Base-by-base conservation (phyloP, 2,113 vertebrate genomes). In the Forbesichthys agassizii region DNA sequence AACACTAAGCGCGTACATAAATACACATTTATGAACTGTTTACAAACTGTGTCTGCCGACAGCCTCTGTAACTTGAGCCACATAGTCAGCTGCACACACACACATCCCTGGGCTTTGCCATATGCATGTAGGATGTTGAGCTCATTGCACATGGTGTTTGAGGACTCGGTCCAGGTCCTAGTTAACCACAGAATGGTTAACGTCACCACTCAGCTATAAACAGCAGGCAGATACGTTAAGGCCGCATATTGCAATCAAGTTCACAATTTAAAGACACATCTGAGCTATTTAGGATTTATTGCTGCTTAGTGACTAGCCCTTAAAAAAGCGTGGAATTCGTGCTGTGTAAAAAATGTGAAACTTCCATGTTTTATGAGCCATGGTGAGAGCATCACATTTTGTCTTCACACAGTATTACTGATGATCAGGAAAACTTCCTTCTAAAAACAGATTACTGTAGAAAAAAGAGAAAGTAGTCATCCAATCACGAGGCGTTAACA, bases 81-180 rank as follows among this genome's bases (percentile, higher is more conserved):
- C 9, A 4, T 49, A 64, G 48, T 64, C 5, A 64, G 62, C 47
- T 14, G n/a, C 76, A 68, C 59, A 72, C 57, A 48, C 61, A 46
- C 18, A 3, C 54, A 55, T 11, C 62, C 42, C 66, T 48, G 12
- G 61, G 14, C 27, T 78, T 75, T 78, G 57, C 58, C 64, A 51
- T 62, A 2, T 54, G 42, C 47, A 14, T 52, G 49, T 12, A 52
- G 4, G 9, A 52, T 11, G 49, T 12, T 52, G 68, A 46, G 67
- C 58, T 75, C 71, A 60, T 53, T 65, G 69, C 72, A 77, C 67
- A 70, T 54, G 64, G 53, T 76, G 82, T 84, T 73, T 72, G 69
- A 79, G 70, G 73, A 81, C 78, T 61, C 33, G 65, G 63, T 74
- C 74, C 85, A 87, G 72, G 76, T 75, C 74, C 66, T 27, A 52